Evolutionary conservation across 2,888 invertebrate genomes (phyloP).

Genomic region (Callosobruchus maculatus): DNA sequence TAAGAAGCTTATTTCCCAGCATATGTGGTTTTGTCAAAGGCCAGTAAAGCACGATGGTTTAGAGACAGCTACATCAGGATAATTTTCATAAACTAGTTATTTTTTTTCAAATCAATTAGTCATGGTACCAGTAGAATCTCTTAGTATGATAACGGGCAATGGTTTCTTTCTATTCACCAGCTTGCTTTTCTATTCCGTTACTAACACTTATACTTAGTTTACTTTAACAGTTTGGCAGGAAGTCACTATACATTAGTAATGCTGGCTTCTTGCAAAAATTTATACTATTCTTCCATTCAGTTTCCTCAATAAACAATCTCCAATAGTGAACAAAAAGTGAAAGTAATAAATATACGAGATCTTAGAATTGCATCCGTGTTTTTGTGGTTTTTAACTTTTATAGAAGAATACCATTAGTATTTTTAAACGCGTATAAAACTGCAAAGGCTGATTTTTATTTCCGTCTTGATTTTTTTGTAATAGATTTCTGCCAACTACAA

Average conservation of each 20-base stretch:
- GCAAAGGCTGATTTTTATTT: neutral
- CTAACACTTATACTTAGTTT: neutral
- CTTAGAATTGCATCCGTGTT: neutral
- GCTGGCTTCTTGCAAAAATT: neutral
- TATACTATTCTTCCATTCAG: neutral
- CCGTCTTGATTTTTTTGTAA: neutral
- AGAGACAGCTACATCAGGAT: too few relatives aligned
- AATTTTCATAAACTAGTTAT: too few relatives aligned
- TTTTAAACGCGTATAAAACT: neutral
- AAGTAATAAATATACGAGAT: neutral
- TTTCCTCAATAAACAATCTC: neutral
- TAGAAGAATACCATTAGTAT: neutral
- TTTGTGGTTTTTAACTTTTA: neutral
- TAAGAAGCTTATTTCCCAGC: too few relatives aligned
- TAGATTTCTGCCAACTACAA: neutral
- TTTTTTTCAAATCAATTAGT: too few relatives aligned
- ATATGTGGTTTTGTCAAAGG: too few relatives aligned
- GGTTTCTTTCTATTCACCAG: neutral
- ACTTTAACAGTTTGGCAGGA: neutral
- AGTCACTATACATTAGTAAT: neutral
- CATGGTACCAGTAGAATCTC: too few relatives aligned
- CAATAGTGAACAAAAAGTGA: neutral
- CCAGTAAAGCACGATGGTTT: too few relatives aligned
- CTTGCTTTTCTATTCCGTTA: neutral
- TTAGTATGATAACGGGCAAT: too few relatives aligned